A percentile compares a stretch with the other conserved stretches of the same genome.
Conservation (phyloP, 2,888 invertebrate species). For the Lypha dubia region DNA sequence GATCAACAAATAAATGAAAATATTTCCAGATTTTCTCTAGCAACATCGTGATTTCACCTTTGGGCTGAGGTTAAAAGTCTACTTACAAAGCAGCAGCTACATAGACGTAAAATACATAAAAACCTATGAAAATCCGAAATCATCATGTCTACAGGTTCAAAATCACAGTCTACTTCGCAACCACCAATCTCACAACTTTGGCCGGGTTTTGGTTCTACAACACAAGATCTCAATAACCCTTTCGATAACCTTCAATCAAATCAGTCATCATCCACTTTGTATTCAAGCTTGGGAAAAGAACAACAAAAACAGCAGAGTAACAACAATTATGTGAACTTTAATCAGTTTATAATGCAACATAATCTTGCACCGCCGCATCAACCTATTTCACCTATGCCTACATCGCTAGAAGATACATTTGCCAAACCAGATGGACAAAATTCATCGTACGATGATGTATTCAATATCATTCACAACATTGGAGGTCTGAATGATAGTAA, state of each 20-base stretch:
- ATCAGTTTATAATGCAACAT: conserved; percentile 83
- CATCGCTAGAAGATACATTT: conserved; percentile 19
- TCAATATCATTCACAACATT: conserved; percentile 37
- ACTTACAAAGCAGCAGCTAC: conserved; percentile 41
- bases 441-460: conserved; percentile 45
- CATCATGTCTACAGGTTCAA: conserved; percentile 70
- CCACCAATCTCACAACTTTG: conserved; percentile 70
- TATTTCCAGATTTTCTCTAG: conserved; percentile 10
- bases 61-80: conserved; percentile 2
- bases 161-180: conserved; percentile 52
- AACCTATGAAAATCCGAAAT: not conserved
- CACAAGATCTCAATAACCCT: conserved; percentile 35
- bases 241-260: conserved; percentile 23
- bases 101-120: conserved; percentile 25
- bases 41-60: conserved; percentile 58
- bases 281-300: not conserved
- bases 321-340: conserved; percentile 82
- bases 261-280: conserved; percentile 5
- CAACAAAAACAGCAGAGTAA: conserved; percentile 71
- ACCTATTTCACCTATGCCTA: conserved; percentile 19
- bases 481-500: not conserved
- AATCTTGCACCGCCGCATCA: conserved; percentile 75
- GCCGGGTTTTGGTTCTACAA: conserved; percentile 67
- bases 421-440: conserved; percentile 36
- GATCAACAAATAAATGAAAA: conserved; percentile 10